Evolutionary conservation across 1,140 invertebrate species (phyloP).

Genomic region (Drosophila persimilis): DNA sequence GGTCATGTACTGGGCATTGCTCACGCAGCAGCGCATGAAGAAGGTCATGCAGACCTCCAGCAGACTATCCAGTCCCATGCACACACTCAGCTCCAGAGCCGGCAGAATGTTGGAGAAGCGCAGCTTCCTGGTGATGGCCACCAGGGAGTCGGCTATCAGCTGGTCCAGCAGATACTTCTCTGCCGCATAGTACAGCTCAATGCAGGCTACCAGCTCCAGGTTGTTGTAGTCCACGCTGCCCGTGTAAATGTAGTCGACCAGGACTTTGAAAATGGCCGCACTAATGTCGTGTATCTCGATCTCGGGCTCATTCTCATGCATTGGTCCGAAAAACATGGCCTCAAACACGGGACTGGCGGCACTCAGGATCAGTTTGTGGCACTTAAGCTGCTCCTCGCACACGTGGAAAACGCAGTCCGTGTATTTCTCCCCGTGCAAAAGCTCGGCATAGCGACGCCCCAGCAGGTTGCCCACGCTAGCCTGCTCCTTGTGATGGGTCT

Average conservation of each 20-base stretch:
- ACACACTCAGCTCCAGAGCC: conserved; percentile 71
- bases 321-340: conserved; percentile 88
- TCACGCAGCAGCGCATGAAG: conserved; percentile 76
- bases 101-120: conserved; percentile 78
- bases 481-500: conserved; percentile 53
- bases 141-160: conserved; percentile 56
- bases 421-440: conserved; percentile 65
- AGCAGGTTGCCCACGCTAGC: conserved; percentile 33
- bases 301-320: conserved; percentile 84
- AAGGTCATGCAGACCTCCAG: conserved; percentile 75
- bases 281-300: conserved; percentile 80
- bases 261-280: conserved; percentile 62
- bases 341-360: conserved; percentile 90
- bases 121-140: conserved; percentile 63
- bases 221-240: conserved; percentile 59
- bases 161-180: conserved; percentile 81
- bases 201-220: conserved; percentile 64
- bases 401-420: conserved; percentile 77
- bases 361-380: conserved; percentile 88
- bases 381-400: conserved; percentile 61
- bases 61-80: conserved; percentile 73
- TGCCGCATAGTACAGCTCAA: conserved; percentile 79
- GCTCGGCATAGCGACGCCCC: conserved; percentile 65
- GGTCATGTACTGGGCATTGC: conserved; percentile 67
- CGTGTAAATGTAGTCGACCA: conserved; percentile 74